Conservation (phyloP, 1,140 invertebrate genomes). For the Polyergus mexicanus region DNA sequence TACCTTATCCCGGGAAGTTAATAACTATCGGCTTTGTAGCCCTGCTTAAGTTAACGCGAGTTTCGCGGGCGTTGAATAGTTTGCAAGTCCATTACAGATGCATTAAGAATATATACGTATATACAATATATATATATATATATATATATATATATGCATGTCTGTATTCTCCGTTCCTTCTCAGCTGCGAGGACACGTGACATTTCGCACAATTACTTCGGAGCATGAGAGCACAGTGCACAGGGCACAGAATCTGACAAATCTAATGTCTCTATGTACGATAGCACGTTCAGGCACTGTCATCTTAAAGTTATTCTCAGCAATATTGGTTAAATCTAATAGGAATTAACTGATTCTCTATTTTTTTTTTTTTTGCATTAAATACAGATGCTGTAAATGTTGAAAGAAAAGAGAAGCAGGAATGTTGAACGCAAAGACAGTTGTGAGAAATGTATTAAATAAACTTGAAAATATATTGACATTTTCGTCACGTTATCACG, state of each 20-base stretch:
- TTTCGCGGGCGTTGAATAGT: slow-evolving; percentile 71
- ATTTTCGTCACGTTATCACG: too few relatives aligned
- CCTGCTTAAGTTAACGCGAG: slow-evolving; percentile 66
- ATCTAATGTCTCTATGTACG: slow-evolving; percentile 14
- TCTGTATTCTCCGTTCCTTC: slow-evolving; percentile 55
- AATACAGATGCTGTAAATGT: not conserved
- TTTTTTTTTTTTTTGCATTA: too few relatives aligned
- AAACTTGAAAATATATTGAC: too few relatives aligned
- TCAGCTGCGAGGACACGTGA: slow-evolving; percentile 11
- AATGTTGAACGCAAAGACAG: not conserved
- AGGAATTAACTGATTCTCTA: not conserved
- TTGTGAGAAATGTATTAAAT: not conserved
- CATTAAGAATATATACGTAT: slow-evolving; percentile 67
- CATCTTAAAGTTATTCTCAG: slow-evolving; percentile 15
- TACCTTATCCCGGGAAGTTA: slow-evolving; percentile 55
- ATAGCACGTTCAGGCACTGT: not conserved
- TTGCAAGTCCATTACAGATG: slow-evolving; percentile 73
- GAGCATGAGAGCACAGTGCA: not conserved
- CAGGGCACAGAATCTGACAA: slow-evolving; percentile 30
- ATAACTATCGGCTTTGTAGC: slow-evolving; percentile 63
- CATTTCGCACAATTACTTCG: slow-evolving; percentile 26
- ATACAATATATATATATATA: slow-evolving; percentile 46
- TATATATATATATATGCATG: slow-evolving; percentile 13
- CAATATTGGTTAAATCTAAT: slow-evolving; percentile 31
- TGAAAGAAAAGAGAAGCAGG: too few relatives aligned